Evolutionary conservation across 2,888 invertebrate species (phyloP).

Genomic region (Nemotelus pantherinus): DNA sequence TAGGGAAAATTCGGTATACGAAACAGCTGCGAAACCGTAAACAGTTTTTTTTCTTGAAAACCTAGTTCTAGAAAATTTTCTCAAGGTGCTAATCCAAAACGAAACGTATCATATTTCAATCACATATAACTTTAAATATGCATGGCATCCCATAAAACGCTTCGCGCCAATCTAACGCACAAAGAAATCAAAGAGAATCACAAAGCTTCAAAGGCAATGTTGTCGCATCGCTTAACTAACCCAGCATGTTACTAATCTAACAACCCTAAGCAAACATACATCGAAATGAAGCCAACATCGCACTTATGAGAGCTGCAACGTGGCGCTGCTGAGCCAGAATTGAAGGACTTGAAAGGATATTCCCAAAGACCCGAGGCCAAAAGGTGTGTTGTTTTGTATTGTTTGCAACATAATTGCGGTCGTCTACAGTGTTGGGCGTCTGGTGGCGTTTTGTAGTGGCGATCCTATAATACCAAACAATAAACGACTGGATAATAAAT

Average conservation of each 20-base stretch:
- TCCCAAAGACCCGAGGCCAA: no score
- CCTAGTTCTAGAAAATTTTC: no score
- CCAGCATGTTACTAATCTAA: neutral
- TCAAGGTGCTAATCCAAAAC: no score
- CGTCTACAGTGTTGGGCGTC: slow-evolving; percentile 2
- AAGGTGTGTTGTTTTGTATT: no score
- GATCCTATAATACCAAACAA: slow-evolving; percentile 32
- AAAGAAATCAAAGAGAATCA: no score
- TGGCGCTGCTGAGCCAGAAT: neutral
- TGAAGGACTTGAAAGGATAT: neutral
- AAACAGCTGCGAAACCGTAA: no score
- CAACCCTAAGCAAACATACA: slow-evolving; percentile 1
- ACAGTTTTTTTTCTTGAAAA: no score
- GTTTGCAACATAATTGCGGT: slow-evolving; percentile 7
- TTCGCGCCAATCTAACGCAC: no score
- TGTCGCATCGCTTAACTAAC: slow-evolving; percentile 4
- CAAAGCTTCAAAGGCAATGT: neutral
- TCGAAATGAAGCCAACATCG: neutral
- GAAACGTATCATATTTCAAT: no score
- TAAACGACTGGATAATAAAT: slow-evolving; percentile 38
- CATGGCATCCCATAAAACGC: no score
- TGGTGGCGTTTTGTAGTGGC: slow-evolving; percentile 19
- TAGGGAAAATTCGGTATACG: no score
- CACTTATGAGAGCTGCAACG: neutral
- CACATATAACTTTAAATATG: no score